Percentiles rank a stretch among this genome's conserved stretches.
Conservation (phyloP, 2,797 vertebrate genomes). For the Spinibarbus caldwelli region DNA sequence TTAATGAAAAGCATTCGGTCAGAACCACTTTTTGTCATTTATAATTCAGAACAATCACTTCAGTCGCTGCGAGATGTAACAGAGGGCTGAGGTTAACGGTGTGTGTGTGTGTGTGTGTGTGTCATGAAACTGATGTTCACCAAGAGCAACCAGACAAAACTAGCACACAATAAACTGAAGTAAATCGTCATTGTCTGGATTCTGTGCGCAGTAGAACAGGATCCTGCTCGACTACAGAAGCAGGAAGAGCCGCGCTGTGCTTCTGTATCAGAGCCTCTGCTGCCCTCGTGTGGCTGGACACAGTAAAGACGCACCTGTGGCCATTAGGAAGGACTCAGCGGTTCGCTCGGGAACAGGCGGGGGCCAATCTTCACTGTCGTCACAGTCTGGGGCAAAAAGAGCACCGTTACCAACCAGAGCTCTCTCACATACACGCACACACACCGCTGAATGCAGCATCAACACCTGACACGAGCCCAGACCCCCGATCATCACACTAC, state of each 20-base stretch:
- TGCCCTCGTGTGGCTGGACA: slow-evolving; percentile 68
- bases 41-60: background rate
- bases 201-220: background rate
- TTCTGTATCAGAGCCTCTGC: slow-evolving; percentile 39
- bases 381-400: slow-evolving; percentile 87
- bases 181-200: background rate
- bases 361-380: slow-evolving; percentile 87
- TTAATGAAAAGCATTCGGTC: background rate
- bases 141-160: background rate
- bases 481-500: background rate
- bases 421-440: background rate
- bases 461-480: background rate
- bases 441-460: background rate
- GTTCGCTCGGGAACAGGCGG: slow-evolving; percentile 94
- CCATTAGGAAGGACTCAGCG: slow-evolving; percentile 92
- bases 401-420: slow-evolving; percentile 64
- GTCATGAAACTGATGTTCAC: background rate
- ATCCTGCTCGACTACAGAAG: background rate
- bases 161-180: background rate
- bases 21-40: background rate
- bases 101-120: background rate
- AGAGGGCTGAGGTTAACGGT: background rate
- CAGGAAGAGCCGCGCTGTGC: background rate
- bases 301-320: slow-evolving; percentile 85
- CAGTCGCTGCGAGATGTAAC: background rate